phyloP scores from a whole-genome alignment of 2,888 invertebrate species.

The Siphlonurus alternatus region DNA sequence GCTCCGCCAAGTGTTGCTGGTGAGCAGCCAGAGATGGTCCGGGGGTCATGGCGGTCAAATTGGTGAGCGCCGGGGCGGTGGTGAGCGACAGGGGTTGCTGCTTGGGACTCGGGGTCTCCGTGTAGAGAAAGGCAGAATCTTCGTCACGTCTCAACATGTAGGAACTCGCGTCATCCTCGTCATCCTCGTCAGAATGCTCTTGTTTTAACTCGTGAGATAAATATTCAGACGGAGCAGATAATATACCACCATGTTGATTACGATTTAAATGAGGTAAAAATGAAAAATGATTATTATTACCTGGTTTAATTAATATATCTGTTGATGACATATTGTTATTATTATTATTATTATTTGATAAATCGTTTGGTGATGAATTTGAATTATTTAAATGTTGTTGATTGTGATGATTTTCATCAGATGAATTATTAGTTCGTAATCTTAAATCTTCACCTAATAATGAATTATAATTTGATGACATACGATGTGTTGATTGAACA shows the following conservation, averaged over 20 bases:
- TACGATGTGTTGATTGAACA: not conserved
- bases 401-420: too few relatives aligned
- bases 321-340: not conserved
- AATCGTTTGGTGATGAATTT: too few relatives aligned
- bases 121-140: not conserved
- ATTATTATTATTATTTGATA: not conserved
- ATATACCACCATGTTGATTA: not conserved
- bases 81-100: not conserved
- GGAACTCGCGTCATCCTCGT: not conserved
- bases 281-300: not conserved
- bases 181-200: not conserved
- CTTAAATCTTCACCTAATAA: not conserved
- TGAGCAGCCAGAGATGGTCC: too few relatives aligned
- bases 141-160: not conserved
- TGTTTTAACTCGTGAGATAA: not conserved
- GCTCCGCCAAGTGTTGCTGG: too few relatives aligned
- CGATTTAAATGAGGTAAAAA: too few relatives aligned
- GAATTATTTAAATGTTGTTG: not conserved
- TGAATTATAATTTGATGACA: not conserved
- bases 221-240: not conserved
- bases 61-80: not conserved
- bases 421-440: not conserved
- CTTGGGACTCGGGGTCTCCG: not conserved
- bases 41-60: not conserved
- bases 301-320: not conserved